Evolutionary conservation across 2,888 invertebrate species (phyloP).

Genomic region (Hirtodrosophila duncani): DNA sequence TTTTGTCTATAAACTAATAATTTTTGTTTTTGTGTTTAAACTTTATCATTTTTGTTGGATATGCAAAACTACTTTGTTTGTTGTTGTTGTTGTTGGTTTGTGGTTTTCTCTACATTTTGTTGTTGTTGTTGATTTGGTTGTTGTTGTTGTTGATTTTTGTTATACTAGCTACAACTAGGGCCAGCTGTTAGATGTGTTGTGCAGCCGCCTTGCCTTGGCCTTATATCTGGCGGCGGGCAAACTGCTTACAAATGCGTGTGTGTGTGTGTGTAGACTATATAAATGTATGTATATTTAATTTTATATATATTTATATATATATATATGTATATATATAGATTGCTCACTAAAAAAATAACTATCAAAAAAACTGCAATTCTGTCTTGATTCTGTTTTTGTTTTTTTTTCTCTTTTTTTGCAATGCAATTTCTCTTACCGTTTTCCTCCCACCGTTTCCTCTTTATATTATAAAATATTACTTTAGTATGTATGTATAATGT

Average conservation of each 20-base stretch:
- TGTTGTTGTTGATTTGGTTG: constrained; percentile 42
- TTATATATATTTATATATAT: constrained; percentile 37
- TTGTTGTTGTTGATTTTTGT: constrained; percentile 16
- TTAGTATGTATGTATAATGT: constrained; percentile 60
- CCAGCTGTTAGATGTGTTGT: constrained; percentile 35
- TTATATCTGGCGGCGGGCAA: constrained; percentile 24
- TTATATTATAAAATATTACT: constrained; percentile 68
- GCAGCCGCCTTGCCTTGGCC: constrained; percentile 24
- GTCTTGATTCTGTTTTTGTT: constrained; percentile 30
- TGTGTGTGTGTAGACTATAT: constrained; percentile 36
- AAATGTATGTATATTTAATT: constrained; percentile 33
- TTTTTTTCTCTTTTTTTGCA: constrained; percentile 4
- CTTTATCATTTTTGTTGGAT: constrained; percentile 56
- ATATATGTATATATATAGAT: constrained; percentile 43
- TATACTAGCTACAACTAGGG: constrained; percentile 45
- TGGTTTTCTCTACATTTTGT: constrained; percentile 8
- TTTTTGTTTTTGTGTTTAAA: constrained; percentile 24
- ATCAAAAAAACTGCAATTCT: constrained; percentile 65
- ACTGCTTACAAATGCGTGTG: constrained; percentile 28
- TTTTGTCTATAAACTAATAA: constrained; percentile 20
- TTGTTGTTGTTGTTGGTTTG: constrained; percentile 39
- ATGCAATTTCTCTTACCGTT: constrained; percentile 17
- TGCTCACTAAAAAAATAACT: constrained; percentile 69
- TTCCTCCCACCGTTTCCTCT: constrained; percentile 34
- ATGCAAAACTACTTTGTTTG: constrained; percentile 77